Evolutionary conservation across 2,113 vertebrate species (phyloP).

Genomic region (Passer montanus): DNA sequence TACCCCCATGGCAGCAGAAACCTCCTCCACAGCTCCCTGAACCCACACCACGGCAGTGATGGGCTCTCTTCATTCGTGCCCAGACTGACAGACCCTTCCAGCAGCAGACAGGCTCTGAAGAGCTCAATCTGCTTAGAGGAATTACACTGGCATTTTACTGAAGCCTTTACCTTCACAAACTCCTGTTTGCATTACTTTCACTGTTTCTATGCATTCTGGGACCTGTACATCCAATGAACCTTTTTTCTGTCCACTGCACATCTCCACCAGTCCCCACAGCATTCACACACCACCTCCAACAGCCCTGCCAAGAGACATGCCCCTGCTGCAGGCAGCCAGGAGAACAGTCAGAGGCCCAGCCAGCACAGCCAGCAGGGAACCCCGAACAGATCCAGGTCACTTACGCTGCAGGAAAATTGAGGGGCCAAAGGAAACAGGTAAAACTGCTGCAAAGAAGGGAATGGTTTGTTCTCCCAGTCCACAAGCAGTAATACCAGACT

Average conservation of each 20-base stretch:
- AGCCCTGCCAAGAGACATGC: background rate
- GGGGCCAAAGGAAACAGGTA: background rate
- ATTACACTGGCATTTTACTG: background rate
- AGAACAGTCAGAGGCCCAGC: background rate
- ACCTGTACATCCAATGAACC: background rate
- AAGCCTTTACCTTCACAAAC: background rate
- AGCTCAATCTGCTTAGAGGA: background rate
- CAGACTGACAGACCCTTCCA: background rate
- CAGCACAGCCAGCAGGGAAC: background rate
- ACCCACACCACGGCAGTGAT: accelerated
- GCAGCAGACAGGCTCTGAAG: background rate
- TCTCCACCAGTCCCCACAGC: accelerated
- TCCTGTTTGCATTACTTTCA: background rate
- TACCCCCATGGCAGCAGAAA: accelerated
- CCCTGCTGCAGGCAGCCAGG: background rate
- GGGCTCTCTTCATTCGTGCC: background rate
- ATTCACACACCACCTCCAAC: background rate
- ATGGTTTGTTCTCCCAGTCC: background rate
- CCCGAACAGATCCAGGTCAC: background rate
- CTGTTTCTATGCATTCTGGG: background rate
- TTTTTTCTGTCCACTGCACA: background rate
- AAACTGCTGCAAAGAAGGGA: background rate
- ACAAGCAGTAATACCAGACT: background rate
- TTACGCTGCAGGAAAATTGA: background rate
- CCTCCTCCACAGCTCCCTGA: background rate